A percentile compares a stretch with the other conserved stretches of the same genome.
Evolutionary conservation across 2,888 invertebrate genomes (phyloP).

Genomic region (Cremastobaeus sp.): DNA sequence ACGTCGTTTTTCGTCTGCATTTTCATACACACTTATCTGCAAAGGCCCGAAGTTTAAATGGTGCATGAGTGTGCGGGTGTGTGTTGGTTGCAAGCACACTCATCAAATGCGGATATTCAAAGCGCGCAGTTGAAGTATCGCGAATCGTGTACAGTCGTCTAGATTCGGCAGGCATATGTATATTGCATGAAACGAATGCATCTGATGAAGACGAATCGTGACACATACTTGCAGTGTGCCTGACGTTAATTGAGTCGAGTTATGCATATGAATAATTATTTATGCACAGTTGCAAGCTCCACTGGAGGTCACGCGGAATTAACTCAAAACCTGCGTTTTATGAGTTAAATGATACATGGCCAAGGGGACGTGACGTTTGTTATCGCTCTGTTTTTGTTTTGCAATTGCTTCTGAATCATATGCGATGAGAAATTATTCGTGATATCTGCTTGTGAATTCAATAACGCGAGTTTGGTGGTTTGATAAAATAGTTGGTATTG

Average conservation of each 20-base stretch:
- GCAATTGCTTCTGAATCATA: no score
- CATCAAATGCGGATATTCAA: conserved; percentile 47
- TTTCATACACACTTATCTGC: conserved; percentile 33
- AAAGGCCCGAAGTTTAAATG: conserved; percentile 36
- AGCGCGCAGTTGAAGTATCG: conserved; percentile 30
- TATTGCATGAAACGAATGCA: conserved; percentile 38
- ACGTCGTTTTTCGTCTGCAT: conserved; percentile 32
- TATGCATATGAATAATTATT: conserved; percentile 54
- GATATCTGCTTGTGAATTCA: no score
- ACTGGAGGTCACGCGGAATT: conserved; percentile 15
- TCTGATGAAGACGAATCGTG: conserved; percentile 53
- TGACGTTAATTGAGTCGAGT: conserved; percentile 42
- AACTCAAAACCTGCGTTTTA: conserved; percentile 30
- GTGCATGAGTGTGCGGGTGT: conserved; percentile 32
- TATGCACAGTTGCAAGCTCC: conserved; percentile 33
- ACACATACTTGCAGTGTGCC: conserved; percentile 33
- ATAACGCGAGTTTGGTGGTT: no score
- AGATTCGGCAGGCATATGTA: conserved; percentile 41
- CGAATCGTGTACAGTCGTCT: conserved; percentile 38
- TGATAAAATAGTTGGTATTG: no score
- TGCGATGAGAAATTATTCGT: no score
- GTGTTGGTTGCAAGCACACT: no score
- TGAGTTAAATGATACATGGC: conserved; percentile 12
- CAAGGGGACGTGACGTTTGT: no score
- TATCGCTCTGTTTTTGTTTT: conserved; percentile 2